Base-by-base conservation (phyloP, 2,888 invertebrate species). In the Aethes cnicana region DNA sequence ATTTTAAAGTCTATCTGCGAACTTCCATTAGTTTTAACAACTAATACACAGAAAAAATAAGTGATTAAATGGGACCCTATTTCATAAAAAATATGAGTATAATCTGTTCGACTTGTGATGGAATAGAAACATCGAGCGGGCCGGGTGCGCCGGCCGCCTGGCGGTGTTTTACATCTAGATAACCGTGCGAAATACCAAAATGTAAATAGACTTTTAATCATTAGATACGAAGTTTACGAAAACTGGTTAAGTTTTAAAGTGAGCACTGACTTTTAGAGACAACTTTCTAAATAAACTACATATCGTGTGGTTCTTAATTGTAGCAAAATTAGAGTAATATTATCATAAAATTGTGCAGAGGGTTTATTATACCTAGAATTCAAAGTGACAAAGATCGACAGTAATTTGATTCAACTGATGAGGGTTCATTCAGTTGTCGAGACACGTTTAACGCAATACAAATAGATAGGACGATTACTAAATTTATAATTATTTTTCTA, bases 321-420 rank as follows among this genome's bases (percentile, higher is more conserved):
- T 30, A 52, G 32, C 37, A 14, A 52, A 52, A 52, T 46, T 33
- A 46, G 21, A 43, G 21, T 32, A 33, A 17, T 46, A 46, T 52
- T 52, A 52, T 46, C 39, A 46, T 39, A 46, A 52, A 52, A 37
- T 46, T 52, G 52, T 52, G 52, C 52, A 39, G 44, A 39, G 37
- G 52, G 32, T 17, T 32, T 52, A n/a, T 46, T 12, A 39, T 44
- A 52, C 32, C 52, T 52, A 52, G 25, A 39, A 32, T 39, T 52
- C 30, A 39, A 46, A 46, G 52, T 52, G 52, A 39, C n/a, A 37
- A 52, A 44, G 25, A 46, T 46, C 11, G 39, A 30, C 23, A 39
- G 32, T 44, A 23, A 44, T 25, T 46, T 52, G 37, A 36, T 37
- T 32, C 2, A 39, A 46, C 21, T 46, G 23, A 32, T 30, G 43